Base-by-base conservation (phyloP, 2,113 vertebrate genomes). In the Chrysemys picta region DNA sequence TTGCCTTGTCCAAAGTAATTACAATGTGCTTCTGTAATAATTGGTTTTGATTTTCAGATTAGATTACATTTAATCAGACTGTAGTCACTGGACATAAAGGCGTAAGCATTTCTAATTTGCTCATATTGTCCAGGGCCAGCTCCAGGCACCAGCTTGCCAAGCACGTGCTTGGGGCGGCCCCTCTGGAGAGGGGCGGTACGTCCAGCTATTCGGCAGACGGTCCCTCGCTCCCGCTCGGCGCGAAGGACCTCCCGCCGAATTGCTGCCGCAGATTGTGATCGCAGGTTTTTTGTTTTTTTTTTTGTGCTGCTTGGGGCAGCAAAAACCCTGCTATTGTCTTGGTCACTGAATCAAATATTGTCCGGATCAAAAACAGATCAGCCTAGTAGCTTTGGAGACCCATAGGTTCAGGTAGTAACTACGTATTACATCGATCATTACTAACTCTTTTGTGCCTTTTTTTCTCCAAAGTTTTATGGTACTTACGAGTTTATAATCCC, bases 51-150 rank as follows among this genome's bases (percentile, higher is more conserved):
- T 89, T 94, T 91, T 78, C 45, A 42, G 47, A 10, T 38, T 45
- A 82, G 85, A 47, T 4, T 85, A 89, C 45, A 45, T 95, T 92
- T 96, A 90, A 94, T 92, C 84, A 82, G 17, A 95, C 38, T 91
- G 88, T 25, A 13, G 22, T 94, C 69, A 91, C 78, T 93, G 78
- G 72, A 84, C 80, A 89, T 81, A 96, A 79, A 90, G 87, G 25
- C 27, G 19, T 95, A 91, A 86, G 4, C 65, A 89, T 94, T 93
- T 97, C 82, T 93, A 52, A 86, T 88, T 93, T 94, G 65, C 80
- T 93, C 87, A n/a, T 81, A 11, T 88, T 91, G 69, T 79, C 90
- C 45, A 45, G 45, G 45, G 45, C 45, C 45, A 6, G 45, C 45
- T 45, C 45, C 6, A 45, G 45, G 45, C 45, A 45, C 45, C 45